Evolutionary conservation across 2,888 invertebrate species (phyloP).

Genomic region (Melinaea marsaeus): DNA sequence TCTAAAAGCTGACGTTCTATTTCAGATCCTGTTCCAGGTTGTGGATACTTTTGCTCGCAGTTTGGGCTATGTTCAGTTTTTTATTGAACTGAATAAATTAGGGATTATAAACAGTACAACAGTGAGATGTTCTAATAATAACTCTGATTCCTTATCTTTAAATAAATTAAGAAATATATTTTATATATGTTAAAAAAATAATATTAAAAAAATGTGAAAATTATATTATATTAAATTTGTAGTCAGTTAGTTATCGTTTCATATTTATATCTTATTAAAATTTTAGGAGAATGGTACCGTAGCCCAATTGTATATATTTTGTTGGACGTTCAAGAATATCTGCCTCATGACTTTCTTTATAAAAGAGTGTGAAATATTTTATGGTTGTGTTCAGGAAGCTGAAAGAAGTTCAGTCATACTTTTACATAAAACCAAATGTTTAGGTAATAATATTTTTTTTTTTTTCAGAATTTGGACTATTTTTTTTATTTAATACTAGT

Average conservation of each 20-base stretch:
- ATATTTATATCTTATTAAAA: neutral
- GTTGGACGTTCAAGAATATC: slow-evolving; percentile 21
- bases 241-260: too few species aligned
- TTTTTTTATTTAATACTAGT: too few species aligned
- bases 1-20: too few species aligned
- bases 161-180: too few species aligned
- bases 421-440: slow-evolving; percentile 1
- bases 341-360: slow-evolving; percentile 18
- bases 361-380: slow-evolving; percentile 25
- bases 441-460: slow-evolving; percentile 9
- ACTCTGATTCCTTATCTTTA: too few species aligned
- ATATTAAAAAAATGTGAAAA: neutral
- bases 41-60: slow-evolving; percentile 16
- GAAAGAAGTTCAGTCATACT: slow-evolving; percentile 13
- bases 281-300: slow-evolving; percentile 11
- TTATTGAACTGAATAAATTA: slow-evolving; percentile 22
- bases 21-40: slow-evolving; percentile 14
- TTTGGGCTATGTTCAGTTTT: slow-evolving; percentile 18
- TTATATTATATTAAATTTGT: neutral
- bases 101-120: neutral
- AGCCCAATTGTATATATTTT: slow-evolving; percentile 7
- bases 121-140: slow-evolving; percentile 2
- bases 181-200: too few species aligned
- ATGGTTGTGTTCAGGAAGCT: slow-evolving; percentile 16
- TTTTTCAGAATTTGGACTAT: neutral